Evolutionary conservation across 37 sponge, comb jelly and placozoan species (phyloP).

Genomic region (Bolinopsis microptera): DNA sequence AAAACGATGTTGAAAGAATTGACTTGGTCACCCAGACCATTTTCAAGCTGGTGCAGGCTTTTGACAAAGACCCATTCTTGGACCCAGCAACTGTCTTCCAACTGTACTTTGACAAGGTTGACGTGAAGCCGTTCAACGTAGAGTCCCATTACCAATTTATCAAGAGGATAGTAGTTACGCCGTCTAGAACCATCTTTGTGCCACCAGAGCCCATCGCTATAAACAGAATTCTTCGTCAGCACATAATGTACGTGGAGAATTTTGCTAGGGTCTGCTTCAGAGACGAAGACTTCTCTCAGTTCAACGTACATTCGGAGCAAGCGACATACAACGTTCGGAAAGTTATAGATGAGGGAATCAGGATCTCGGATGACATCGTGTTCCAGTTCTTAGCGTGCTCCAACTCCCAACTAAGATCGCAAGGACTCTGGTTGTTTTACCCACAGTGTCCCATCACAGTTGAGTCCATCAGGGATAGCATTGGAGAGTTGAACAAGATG

Average conservation of each 20-base stretch:
- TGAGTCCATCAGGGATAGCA: conserved; percentile 59
- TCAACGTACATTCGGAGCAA: conserved; percentile 59
- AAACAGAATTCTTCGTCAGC: conserved; percentile 42
- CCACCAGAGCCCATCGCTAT: conserved; percentile 65
- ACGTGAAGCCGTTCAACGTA: background rate
- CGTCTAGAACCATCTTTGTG: conserved; percentile 31
- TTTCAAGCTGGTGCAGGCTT: conserved; percentile 25
- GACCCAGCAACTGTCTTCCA: conserved; percentile 43
- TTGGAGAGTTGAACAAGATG: conserved; percentile 60
- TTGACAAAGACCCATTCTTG: conserved; percentile 31
- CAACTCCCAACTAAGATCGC: conserved; percentile 53
- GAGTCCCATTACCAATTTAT: conserved; percentile 59
- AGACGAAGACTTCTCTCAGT: conserved; percentile 64
- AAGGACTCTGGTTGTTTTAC: conserved; percentile 64
- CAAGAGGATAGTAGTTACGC: conserved; percentile 59
- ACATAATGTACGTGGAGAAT: conserved; percentile 43
- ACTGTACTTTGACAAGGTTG: background rate
- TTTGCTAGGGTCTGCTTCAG: conserved; percentile 65
- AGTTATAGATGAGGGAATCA: conserved; percentile 47
- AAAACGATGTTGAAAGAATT: background rate
- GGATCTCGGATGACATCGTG: conserved; percentile 22
- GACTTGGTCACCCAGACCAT: conserved; percentile 61
- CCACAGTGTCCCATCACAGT: conserved; percentile 52
- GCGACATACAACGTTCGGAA: conserved; percentile 10
- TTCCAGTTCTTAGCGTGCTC: conserved; percentile 59